These are phyloP conservation scores for Scaptomyza montana DNA, from an alignment of 1,140 invertebrate genomes.

Conservation along the genomic window DNA sequence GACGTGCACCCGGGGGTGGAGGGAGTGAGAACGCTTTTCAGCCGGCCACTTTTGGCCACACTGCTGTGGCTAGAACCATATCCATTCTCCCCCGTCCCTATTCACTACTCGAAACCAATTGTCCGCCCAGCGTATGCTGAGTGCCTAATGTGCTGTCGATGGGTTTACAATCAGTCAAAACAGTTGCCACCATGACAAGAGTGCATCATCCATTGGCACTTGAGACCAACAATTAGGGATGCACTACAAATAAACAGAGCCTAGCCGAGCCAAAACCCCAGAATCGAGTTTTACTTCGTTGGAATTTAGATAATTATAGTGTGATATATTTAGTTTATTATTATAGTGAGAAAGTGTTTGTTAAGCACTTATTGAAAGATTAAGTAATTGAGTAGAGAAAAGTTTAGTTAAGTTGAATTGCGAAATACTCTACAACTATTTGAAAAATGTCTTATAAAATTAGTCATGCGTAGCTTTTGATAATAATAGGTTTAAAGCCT, in stretches of 20 bases:
- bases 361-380: too few relatives aligned
- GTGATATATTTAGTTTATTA: constrained; percentile 3
- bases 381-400: too few relatives aligned
- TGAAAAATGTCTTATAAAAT: neutral
- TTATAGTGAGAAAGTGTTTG: too few relatives aligned
- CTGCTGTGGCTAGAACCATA: constrained; percentile 8
- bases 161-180: constrained; percentile 80
- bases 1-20: neutral
- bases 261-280: neutral
- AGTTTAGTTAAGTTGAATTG: too few relatives aligned
- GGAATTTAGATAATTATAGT: constrained; percentile 35
- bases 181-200: constrained; percentile 50
- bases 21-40: constrained; percentile 9
- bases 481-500: neutral
- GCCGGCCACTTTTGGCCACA: constrained; percentile 73
- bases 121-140: constrained; percentile 50
- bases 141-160: constrained; percentile 76
- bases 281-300: constrained; percentile 19
- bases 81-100: constrained; percentile 5
- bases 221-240: constrained; percentile 36
- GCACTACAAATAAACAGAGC: constrained; percentile 41
- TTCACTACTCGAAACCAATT: constrained; percentile 56
- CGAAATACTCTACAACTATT: too few relatives aligned
- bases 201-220: constrained; percentile 59
- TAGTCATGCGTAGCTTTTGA: neutral